phyloP scores from a whole-genome alignment of 1,140 invertebrate species.

The Homalodisca vitripennis region DNA sequence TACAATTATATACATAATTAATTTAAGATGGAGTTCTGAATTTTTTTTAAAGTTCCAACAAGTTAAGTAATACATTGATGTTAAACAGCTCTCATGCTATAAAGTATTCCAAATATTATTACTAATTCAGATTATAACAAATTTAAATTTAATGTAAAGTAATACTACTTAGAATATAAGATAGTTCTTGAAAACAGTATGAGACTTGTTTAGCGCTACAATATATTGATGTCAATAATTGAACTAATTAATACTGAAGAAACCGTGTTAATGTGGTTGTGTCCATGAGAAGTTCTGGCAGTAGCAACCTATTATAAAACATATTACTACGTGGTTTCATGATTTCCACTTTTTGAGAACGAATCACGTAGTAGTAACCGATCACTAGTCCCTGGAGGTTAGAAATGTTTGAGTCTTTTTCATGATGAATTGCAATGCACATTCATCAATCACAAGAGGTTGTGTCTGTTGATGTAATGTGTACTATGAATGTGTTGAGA shows the following conservation, averaged over 20 bases:
- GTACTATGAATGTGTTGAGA: too few species aligned
- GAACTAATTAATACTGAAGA: too few species aligned
- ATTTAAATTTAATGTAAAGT: background rate
- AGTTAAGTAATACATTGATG: background rate
- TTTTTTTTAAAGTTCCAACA: background rate
- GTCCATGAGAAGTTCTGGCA: background rate
- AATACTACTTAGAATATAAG: background rate
- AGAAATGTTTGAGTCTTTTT: too few species aligned
- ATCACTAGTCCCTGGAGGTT: too few species aligned
- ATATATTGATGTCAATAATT: too few species aligned
- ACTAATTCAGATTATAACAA: background rate
- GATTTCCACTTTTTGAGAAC: too few species aligned
- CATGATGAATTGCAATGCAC: too few species aligned
- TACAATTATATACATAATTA: conserved; percentile 25
- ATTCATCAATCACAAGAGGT: too few species aligned
- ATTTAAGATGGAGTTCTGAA: conserved; percentile 4
- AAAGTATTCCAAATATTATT: background rate
- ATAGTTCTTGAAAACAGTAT: background rate
- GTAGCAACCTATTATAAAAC: conserved; percentile 7
- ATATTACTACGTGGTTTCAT: too few species aligned
- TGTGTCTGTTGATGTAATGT: too few species aligned
- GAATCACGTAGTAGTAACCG: too few species aligned
- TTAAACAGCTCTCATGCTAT: background rate
- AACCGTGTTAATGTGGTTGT: background rate
- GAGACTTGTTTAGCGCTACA: background rate